Evolutionary conservation across 2,888 invertebrate genomes (phyloP).

Genomic region (Willowsia nigromaculata): DNA sequence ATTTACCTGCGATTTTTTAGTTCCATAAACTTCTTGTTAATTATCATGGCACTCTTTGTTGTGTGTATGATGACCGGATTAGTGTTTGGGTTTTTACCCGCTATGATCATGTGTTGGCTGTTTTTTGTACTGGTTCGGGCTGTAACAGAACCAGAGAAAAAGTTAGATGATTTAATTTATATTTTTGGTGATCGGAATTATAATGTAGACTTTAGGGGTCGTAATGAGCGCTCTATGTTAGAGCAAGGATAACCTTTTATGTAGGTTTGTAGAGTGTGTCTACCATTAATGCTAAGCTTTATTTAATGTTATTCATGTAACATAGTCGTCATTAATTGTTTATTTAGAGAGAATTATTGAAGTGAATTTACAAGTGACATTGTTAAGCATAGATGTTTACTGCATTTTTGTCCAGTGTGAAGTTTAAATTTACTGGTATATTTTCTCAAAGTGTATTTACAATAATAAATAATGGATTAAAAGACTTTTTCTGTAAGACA

Average conservation of each 20-base stretch:
- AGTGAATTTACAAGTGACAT: too few relatives aligned
- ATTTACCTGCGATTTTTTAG: slow-evolving; percentile 79
- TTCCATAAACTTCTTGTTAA: slow-evolving; percentile 46
- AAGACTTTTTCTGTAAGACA: neutral
- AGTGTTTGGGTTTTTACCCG: neutral
- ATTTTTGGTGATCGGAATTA: slow-evolving; percentile 57
- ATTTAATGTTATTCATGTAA: too few relatives aligned
- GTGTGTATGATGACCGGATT: slow-evolving; percentile 29
- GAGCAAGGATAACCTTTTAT: neutral
- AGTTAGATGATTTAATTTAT: slow-evolving; percentile 55
- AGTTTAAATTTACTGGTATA: neutral
- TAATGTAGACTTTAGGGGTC: slow-evolving; percentile 59
- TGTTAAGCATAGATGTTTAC: too few relatives aligned
- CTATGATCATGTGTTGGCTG: slow-evolving; percentile 10
- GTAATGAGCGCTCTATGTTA: neutral
- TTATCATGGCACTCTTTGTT: slow-evolving; percentile 30
- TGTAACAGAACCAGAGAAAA: slow-evolving; percentile 53
- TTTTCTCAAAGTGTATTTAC: neutral
- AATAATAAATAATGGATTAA: neutral
- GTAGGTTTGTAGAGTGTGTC: neutral
- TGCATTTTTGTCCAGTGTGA: neutral
- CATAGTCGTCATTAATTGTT: too few relatives aligned
- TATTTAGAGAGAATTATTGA: too few relatives aligned
- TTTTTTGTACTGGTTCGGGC: slow-evolving; percentile 46
- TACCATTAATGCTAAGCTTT: neutral